phyloP scores from a whole-genome alignment of 2,888 invertebrate species.

The Phoronis australis region DNA sequence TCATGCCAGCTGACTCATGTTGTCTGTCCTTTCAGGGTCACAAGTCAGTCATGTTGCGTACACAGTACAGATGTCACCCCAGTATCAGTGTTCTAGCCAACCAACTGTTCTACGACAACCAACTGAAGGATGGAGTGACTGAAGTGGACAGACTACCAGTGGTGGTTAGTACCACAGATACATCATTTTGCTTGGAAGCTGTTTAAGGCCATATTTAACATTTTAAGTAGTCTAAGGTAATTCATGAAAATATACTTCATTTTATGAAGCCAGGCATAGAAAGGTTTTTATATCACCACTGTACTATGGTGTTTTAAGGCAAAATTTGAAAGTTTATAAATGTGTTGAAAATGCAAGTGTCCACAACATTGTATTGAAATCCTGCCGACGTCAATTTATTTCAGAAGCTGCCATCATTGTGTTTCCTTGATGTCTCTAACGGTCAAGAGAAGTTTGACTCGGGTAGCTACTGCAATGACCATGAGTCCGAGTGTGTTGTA shows the following conservation, averaged over 20 bases:
- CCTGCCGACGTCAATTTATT: too few species aligned
- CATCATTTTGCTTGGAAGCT: background rate
- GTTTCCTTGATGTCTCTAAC: slow-evolving; percentile 30
- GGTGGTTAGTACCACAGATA: slow-evolving; percentile 16
- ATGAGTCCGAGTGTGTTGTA: slow-evolving; percentile 33
- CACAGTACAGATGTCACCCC: slow-evolving; percentile 44
- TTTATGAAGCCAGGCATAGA: background rate
- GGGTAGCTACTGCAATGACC: slow-evolving; percentile 31
- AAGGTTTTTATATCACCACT: too few species aligned
- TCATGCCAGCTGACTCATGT: too few species aligned
- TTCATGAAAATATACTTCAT: background rate
- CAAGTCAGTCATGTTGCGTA: slow-evolving; percentile 28
- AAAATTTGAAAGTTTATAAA: too few species aligned
- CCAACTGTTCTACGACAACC: slow-evolving; percentile 31
- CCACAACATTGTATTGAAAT: too few species aligned
- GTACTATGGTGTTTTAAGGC: too few species aligned
- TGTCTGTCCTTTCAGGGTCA: slow-evolving; percentile 27
- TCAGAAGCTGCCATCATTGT: slow-evolving; percentile 28
- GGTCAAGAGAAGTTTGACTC: slow-evolving; percentile 26
- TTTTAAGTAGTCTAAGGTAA: background rate
- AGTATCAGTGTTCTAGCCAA: slow-evolving; percentile 34
- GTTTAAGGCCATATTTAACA: background rate
- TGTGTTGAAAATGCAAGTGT: too few species aligned
- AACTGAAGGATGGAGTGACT: slow-evolving; percentile 31
- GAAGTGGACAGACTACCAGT: slow-evolving; percentile 23